Percentiles rank a stretch among this genome's conserved stretches.
Conservation (phyloP, 1,140 invertebrate genomes). For the Mercenaria mercenaria region DNA sequence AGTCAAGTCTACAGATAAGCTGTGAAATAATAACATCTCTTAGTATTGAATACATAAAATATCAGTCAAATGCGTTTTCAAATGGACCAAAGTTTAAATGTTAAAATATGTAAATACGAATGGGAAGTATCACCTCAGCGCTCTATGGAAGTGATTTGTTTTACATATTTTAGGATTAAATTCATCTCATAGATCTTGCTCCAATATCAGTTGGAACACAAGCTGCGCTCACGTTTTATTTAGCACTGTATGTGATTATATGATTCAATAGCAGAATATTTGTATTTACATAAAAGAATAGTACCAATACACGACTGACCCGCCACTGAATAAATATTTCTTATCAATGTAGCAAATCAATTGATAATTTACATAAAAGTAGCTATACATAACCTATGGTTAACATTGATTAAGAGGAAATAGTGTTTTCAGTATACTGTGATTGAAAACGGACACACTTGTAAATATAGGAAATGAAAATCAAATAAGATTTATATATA, state of each 20-base stretch:
- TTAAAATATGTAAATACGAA: no score
- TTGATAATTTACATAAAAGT: conserved; percentile 37
- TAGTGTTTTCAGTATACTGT: not conserved
- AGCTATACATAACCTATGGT: not conserved
- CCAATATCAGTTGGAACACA: not conserved
- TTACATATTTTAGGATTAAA: no score
- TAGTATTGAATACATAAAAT: no score
- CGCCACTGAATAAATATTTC: conserved; percentile 1
- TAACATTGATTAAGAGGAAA: conserved; percentile 1
- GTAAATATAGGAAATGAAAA: not conserved
- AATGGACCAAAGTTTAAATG: no score
- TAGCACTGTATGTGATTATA: not conserved
- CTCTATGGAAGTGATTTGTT: no score
- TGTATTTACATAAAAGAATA: not conserved
- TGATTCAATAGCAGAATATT: not conserved
- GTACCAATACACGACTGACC: not conserved
- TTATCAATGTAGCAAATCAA: conserved; percentile 6
- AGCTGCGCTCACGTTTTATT: not conserved
- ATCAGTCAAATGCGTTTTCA: no score
- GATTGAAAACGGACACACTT: not conserved
- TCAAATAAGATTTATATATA: not conserved
- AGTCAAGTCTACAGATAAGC: no score
- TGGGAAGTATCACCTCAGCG: no score
- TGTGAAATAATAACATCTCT: no score
- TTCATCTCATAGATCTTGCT: no score